Conservation (phyloP, 2,113 vertebrate genomes). For the Stictonetta naevosa region DNA sequence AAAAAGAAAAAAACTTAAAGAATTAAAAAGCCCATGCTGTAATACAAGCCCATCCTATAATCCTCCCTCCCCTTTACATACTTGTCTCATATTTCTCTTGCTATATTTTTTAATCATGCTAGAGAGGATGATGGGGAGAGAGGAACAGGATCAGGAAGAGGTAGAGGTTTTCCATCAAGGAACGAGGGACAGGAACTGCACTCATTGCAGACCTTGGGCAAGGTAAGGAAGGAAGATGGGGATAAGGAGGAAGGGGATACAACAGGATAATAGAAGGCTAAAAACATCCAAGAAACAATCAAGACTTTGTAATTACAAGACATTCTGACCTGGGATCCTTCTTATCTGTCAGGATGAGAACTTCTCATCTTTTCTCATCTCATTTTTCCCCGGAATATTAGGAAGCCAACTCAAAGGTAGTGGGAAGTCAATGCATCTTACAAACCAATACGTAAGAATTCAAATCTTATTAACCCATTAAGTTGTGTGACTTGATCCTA, state of each 20-base stretch:
- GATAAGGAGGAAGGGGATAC: neutral
- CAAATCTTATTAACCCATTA: conserved; percentile 22
- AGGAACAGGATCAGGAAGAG: neutral
- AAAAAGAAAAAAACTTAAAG: too few relatives aligned
- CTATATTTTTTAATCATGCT: neutral
- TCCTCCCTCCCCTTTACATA: neutral
- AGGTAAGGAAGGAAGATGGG: neutral
- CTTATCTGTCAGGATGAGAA: neutral
- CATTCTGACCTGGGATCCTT: neutral
- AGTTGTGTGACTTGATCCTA: neutral
- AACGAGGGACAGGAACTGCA: neutral
- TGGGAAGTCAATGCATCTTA: neutral
- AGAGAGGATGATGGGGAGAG: neutral
- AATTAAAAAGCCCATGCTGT: neutral
- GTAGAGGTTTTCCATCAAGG: neutral
- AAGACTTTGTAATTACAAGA: neutral
- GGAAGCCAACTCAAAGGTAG: neutral
- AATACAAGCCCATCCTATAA: too few relatives aligned
- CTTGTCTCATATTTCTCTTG: neutral
- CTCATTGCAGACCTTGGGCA: neutral
- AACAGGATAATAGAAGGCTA: neutral
- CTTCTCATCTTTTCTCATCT: too few relatives aligned
- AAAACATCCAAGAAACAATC: neutral
- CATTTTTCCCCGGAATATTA: neutral
- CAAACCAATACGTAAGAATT: neutral